phyloP scores from a whole-genome alignment of 1,140 invertebrate species.

The Mya arenaria region DNA sequence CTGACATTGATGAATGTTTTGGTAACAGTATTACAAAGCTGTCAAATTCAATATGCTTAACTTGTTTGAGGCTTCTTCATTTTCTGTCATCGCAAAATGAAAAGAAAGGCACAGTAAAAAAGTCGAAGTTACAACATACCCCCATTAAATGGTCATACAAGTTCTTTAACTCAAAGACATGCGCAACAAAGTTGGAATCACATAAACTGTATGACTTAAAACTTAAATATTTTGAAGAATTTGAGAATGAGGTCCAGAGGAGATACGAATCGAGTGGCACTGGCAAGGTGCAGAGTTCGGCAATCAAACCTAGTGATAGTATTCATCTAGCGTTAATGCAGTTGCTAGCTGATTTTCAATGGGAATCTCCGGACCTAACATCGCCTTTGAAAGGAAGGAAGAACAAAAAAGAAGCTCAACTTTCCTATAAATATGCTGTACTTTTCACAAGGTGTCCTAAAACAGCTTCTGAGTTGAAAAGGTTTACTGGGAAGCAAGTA shows the following conservation, averaged over 20 bases:
- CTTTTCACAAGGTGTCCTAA: constrained; percentile 62
- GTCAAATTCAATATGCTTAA: constrained; percentile 46
- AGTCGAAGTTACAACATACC: constrained; percentile 5
- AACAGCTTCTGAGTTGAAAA: constrained; percentile 46
- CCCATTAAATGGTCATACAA: constrained; percentile 71
- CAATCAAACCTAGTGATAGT: constrained; percentile 41
- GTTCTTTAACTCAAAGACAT: constrained; percentile 62
- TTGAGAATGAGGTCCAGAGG: constrained; percentile 68
- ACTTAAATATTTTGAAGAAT: constrained; percentile 70
- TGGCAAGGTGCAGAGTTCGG: not conserved
- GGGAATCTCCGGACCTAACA: constrained; percentile 67
- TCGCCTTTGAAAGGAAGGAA: constrained; percentile 67
- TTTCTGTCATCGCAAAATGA: constrained; percentile 36
- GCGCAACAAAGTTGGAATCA: constrained; percentile 42
- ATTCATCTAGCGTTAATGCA: constrained; percentile 65
- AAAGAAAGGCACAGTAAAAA: not conserved
- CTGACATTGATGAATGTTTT: not conserved
- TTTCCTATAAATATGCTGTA: constrained; percentile 49
- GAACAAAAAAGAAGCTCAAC: constrained; percentile 4
- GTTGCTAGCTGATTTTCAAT: constrained; percentile 67
- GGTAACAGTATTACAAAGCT: not conserved
- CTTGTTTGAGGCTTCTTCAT: constrained; percentile 52
- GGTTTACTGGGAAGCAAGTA: constrained; percentile 65
- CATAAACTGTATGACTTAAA: constrained; percentile 67
- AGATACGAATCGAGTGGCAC: not conserved